These are phyloP conservation scores for Alouatta caraya DNA, from an alignment of 2,797 vertebrate genomes.

Conservation along the genomic window DNA sequence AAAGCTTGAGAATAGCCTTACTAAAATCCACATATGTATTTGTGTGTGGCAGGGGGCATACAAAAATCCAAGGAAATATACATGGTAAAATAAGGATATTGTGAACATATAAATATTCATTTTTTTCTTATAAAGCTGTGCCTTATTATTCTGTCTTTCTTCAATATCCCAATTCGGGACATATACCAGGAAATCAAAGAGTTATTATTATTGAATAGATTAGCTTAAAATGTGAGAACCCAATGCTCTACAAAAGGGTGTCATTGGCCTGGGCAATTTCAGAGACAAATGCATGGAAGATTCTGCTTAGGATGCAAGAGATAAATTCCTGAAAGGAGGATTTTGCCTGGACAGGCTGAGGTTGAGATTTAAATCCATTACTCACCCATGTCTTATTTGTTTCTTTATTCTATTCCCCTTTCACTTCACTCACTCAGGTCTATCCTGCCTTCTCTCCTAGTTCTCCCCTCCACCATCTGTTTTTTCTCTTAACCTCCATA, in stretches of 20 bases:
- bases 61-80: neutral
- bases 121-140: neutral
- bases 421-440: neutral
- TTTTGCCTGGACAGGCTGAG: neutral
- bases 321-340: neutral
- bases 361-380: neutral
- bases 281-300: neutral
- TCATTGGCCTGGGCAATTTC: neutral
- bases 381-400: neutral
- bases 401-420: neutral
- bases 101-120: neutral
- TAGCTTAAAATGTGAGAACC: neutral
- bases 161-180: neutral
- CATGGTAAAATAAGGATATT: slow-evolving; percentile 1
- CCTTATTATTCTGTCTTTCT: neutral
- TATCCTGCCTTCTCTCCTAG: neutral
- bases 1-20: slow-evolving; percentile 6
- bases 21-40: neutral
- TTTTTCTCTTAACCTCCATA: neutral
- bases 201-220: neutral
- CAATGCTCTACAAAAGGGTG: neutral
- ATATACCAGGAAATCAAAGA: neutral
- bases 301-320: neutral
- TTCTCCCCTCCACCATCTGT: neutral
- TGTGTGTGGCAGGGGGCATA: neutral